Base-by-base conservation (phyloP, 2,113 vertebrate species). In the Carollia perspicillata region DNA sequence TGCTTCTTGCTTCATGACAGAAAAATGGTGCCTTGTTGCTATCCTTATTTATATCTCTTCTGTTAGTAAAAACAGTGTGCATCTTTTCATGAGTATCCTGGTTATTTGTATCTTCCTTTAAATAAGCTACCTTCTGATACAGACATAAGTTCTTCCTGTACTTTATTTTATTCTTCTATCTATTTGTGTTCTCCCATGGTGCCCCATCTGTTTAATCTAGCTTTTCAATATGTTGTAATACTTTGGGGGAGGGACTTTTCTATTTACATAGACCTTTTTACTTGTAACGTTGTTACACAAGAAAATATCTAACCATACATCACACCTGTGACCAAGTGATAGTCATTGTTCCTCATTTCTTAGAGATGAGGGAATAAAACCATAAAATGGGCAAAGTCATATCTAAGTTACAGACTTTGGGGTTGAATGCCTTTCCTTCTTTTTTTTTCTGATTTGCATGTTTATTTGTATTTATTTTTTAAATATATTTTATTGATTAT, bases 361-460 rank as follows among this genome's bases (percentile, higher is more conserved):
- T 71, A 85, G 44, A 95, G 40, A 86, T 83, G 53, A 94, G 10
- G 51, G 94, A 68, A 83, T 77, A 94, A 93, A 86, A 83, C 23
- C 40, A 60, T 69, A 86, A 58, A 86, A 53, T 68, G 4, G 84
- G 60, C 81, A 63, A 92, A 74, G 16, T 44, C 40, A 92, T 33
- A 79, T 74, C 42, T 69, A 68, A 93, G 88, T 35, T 12, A 8
- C 42, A 49, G 30, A 74, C 49, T 66, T 80, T 63, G 40, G n/a
- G 13, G 13, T 79, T 35, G 4, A 17, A 17, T 90, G 35, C n/a
- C n/a, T n/a, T n/a, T n/a, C n/a, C n/a, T n/a, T n/a, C n/a, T n/a
- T n/a, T n/a, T n/a, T n/a, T n/a, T n/a, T n/a, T n/a, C n/a, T n/a
- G n/a, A n/a, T n/a, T n/a, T n/a, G n/a, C n/a, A n/a, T n/a, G n/a